Conservation (phyloP, 2,113 vertebrate species). For the Vidua chalybeata region DNA sequence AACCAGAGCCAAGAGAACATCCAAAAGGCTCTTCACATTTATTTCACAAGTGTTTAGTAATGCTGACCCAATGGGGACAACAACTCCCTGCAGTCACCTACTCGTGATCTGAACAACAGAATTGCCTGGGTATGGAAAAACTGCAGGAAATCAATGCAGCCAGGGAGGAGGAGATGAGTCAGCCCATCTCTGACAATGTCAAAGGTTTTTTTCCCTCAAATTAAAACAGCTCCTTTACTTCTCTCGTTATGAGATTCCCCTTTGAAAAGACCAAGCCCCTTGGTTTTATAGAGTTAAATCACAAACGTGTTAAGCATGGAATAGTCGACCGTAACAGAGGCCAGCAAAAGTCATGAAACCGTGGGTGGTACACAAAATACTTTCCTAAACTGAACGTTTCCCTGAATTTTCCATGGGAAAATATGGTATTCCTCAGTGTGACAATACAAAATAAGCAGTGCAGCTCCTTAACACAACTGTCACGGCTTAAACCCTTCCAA, state of each 20-base stretch:
- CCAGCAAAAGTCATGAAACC: not conserved
- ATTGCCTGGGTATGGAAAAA: fast-evolving
- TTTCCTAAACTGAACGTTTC: not conserved
- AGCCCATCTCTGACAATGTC: not conserved
- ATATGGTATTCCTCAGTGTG: not conserved
- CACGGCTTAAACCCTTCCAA: not conserved
- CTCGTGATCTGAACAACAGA: not conserved
- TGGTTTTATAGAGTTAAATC: not conserved
- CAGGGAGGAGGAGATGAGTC: not conserved
- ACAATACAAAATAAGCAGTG: not conserved
- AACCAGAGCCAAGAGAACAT: not conserved
- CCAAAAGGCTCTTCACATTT: not conserved
- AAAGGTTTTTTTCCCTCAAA: not conserved
- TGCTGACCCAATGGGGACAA: not conserved
- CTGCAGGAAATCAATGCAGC: not conserved
- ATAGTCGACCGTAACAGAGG: fast-evolving
- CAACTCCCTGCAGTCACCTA: not conserved
- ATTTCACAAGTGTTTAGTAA: not conserved
- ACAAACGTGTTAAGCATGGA: not conserved
- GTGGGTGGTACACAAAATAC: not conserved
- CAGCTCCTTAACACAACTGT: not conserved
- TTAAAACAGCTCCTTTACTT: not conserved
- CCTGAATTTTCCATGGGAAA: not conserved
- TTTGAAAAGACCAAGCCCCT: not conserved
- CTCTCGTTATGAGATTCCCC: fast-evolving